Evolutionary conservation across 2,888 invertebrate genomes (phyloP), one percentile per base, ranked within the genome.

Genomic region (Drosophila setosimentum): DNA sequence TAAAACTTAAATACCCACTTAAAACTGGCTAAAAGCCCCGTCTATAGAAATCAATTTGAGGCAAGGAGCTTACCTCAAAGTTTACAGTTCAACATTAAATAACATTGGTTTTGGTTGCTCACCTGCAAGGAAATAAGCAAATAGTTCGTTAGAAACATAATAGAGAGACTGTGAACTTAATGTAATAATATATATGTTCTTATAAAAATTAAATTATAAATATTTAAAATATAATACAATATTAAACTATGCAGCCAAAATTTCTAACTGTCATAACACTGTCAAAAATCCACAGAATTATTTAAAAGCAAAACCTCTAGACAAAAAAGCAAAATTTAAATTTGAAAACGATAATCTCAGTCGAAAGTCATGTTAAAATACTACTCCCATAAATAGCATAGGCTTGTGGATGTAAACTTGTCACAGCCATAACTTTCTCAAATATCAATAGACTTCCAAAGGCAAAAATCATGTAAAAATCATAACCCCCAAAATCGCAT

Each of bases 41-140:
- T 21, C 21, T 21, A 29, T 30, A 53, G 21, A 24, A 55, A 35
- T 29, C 11, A 45, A 32, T 21, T 37, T 4, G 32, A 18, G 2
- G n/a, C 40, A n/a, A 5, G 6, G 11, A 24, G 55, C 55, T 62
- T 71, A 66, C 62, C 76, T n/a, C 2, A 29, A 6, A 29, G 29
- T 29, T 27, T 24, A 10, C 3, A 7, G 11, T 3, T 13, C 13
- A 24, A 16, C 45, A 7, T 16, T 51, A 7, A 18, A 3, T 51
- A 16, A 8, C 3, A 13, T 33, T 33, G 16, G 40, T 61, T 3
- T 45, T 3, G 11, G 5, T 27, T 33, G 73, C 63, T 61, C 64
- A 77, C 78, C 76, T 76, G 64, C 0, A 76, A 77, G n/a, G n/a
- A 67, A 45, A 69, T 6, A 33, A 42, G 48, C 1, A 35, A 51